Evolutionary conservation across 2,888 invertebrate species (phyloP).

Genomic region (Micoletzkya japonica): DNA sequence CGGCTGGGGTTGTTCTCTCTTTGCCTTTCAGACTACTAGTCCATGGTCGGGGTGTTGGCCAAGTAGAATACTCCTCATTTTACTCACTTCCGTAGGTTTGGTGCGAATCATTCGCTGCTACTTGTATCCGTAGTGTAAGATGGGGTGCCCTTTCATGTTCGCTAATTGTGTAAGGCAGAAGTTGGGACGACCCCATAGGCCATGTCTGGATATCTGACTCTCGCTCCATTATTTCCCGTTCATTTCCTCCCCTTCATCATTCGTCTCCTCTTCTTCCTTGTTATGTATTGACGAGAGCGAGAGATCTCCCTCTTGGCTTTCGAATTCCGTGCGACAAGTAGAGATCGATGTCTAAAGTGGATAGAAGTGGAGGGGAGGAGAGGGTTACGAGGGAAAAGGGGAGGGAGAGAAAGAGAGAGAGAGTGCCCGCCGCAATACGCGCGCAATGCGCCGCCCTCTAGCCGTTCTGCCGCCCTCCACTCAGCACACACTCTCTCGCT

Average conservation of each 20-base stretch:
- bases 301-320: slow-evolving; percentile 4
- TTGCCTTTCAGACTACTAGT: too few relatives aligned
- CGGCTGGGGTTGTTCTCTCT: too few relatives aligned
- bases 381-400: slow-evolving; percentile 1
- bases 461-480: slow-evolving; percentile 14
- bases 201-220: too few relatives aligned
- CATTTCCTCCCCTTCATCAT: not conserved
- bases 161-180: too few relatives aligned
- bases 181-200: too few relatives aligned
- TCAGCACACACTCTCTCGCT: slow-evolving; percentile 1
- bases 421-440: slow-evolving; percentile 18
- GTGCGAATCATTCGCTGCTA: too few relatives aligned
- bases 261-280: not conserved
- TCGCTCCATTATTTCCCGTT: not conserved
- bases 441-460: slow-evolving; percentile 20
- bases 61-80: too few relatives aligned
- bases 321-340: not conserved
- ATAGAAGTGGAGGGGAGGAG: slow-evolving; percentile 15
- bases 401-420: not conserved
- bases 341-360: slow-evolving; percentile 5
- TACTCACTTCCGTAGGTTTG: too few relatives aligned
- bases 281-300: slow-evolving; percentile 1
- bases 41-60: too few relatives aligned
- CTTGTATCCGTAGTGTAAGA: too few relatives aligned
- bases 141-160: too few relatives aligned